phyloP scores from a whole-genome alignment of 2,888 invertebrate species.

The Heliconius cydno region DNA sequence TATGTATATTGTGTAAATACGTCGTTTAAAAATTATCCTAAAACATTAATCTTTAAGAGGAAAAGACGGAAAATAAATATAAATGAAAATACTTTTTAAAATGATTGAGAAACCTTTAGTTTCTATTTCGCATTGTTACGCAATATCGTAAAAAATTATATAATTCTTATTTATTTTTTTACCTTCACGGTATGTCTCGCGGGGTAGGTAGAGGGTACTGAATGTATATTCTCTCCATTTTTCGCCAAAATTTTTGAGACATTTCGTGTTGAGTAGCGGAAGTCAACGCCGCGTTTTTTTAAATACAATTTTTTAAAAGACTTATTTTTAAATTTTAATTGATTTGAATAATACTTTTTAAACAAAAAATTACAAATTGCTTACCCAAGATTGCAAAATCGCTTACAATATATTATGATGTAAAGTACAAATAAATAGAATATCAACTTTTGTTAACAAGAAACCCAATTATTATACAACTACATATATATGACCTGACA shows the following conservation, averaged over 20 bases:
- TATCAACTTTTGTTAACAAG: background rate
- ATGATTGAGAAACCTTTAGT: background rate
- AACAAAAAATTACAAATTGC: background rate
- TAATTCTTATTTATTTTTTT: background rate
- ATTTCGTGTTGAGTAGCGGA: no score
- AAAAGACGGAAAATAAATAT: background rate
- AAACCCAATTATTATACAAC: background rate
- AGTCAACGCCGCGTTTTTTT: no score
- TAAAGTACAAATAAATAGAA: background rate
- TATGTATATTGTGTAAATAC: no score
- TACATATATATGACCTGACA: background rate
- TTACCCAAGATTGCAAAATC: background rate
- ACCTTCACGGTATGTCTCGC: no score
- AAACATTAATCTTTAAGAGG: background rate
- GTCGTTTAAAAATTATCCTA: no score
- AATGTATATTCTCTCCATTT: no score
- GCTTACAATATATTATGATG: background rate
- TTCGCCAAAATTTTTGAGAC: no score
- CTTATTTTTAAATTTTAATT: no score
- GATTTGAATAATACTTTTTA: background rate
- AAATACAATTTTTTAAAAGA: no score
- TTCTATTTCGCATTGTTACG: background rate
- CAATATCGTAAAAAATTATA: background rate
- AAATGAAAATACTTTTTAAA: background rate
- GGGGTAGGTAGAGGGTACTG: no score